phyloP scores from a whole-genome alignment of 2,113 vertebrate species.

The Carlito syrichta region DNA sequence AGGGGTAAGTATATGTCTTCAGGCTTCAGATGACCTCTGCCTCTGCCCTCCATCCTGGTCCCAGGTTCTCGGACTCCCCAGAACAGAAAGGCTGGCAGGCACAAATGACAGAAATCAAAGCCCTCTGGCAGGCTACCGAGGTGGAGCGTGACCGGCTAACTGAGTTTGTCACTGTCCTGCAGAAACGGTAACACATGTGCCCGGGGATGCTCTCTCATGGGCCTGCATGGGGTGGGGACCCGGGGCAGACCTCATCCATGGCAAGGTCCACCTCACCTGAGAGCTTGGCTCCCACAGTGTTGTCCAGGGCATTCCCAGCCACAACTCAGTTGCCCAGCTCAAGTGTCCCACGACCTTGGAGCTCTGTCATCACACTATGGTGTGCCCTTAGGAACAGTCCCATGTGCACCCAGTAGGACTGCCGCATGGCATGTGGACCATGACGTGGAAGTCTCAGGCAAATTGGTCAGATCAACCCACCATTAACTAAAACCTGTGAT shows the following conservation, averaged over 20 bases:
- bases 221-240: neutral
- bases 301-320: neutral
- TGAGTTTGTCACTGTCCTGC: conserved; percentile 84
- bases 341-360: neutral
- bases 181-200: conserved; percentile 81
- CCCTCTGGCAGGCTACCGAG: conserved; percentile 81
- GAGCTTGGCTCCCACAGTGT: neutral
- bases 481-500: fast-evolving
- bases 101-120: conserved; percentile 80
- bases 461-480: neutral
- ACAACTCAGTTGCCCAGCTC: neutral
- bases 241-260: neutral
- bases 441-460: neutral
- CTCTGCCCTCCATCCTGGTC: neutral
- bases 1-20: neutral
- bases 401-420: neutral
- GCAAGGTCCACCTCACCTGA: neutral
- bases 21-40: neutral
- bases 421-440: neutral
- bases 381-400: neutral
- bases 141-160: conserved; percentile 84
- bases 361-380: fast-evolving
- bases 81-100: conserved; percentile 76
- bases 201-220: fast-evolving
- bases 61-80: conserved; percentile 3